These are phyloP conservation scores for Diorhabda carinulata DNA, from an alignment of 1,140 invertebrate genomes.

Conservation along the genomic window DNA sequence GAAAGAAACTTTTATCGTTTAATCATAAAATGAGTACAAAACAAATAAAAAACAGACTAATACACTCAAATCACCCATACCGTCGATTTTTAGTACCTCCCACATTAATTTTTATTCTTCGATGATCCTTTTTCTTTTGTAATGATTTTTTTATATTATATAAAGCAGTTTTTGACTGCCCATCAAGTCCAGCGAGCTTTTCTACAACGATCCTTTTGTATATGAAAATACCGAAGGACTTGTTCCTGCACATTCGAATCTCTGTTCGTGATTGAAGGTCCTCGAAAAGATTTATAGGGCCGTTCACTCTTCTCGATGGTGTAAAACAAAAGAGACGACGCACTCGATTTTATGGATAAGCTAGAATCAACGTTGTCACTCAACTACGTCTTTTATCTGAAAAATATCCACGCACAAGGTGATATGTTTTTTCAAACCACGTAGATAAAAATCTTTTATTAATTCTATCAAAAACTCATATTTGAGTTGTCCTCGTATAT, in stretches of 20 bases:
- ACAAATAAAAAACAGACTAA: too few species aligned
- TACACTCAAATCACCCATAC: too few species aligned
- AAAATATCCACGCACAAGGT: too few species aligned
- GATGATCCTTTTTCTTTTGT: background rate
- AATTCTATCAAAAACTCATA: too few species aligned
- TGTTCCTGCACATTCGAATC: slow-evolving; percentile 3
- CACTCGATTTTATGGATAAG: slow-evolving; percentile 1
- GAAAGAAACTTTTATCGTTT: too few species aligned
- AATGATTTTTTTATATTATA: background rate
- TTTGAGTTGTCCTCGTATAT: too few species aligned
- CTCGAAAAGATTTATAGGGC: slow-evolving; percentile 8
- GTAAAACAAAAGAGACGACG: slow-evolving; percentile 9
- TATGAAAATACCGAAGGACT: slow-evolving; percentile 5
- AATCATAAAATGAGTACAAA: too few species aligned
- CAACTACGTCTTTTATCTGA: background rate
- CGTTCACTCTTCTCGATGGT: slow-evolving; percentile 6
- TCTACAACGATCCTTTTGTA: background rate
- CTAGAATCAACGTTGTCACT: background rate
- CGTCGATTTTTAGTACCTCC: background rate
- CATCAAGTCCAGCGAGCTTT: background rate
- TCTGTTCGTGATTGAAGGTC: slow-evolving; percentile 12
- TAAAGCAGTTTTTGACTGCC: background rate
- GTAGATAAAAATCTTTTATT: too few species aligned
- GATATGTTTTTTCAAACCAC: too few species aligned
- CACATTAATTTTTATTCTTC: background rate